Base-by-base conservation (phyloP, 1,140 invertebrate genomes). In the Episyrphus balteatus region DNA sequence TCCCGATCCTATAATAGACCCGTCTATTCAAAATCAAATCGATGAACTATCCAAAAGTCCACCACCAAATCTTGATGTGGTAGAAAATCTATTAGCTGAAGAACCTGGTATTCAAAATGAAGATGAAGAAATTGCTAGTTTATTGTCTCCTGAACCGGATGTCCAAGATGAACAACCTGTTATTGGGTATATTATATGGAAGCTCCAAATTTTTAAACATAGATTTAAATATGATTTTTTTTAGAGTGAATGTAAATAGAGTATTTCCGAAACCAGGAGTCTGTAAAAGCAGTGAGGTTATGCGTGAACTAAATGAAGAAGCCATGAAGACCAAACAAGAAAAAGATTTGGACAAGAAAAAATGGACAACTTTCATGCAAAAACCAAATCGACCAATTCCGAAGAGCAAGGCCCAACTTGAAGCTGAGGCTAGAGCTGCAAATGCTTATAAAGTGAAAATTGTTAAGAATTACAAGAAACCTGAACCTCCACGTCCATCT, bases 321-420 rank as follows among this genome's bases (percentile, higher is more conserved):
- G 55, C 70, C 39, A 58, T 64, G 41, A 71, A 70, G 51, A 63
- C 64, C 1, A 63, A 58, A 50, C 62, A 62, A 19, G 73, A 77
- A 42, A 74, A 73, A 37, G 71, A 72, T 31, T 68, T 76, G 15
- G 73, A 80, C 49, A 75, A 77, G 42, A 76, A 73, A 39, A 79
- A 74, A 47, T 79, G 73, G 58, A 82, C 83, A n/a, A 82, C 81
- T 12, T 85, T 85, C 55, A 59, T 84, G 33, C 78, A 83, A 56
- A 82, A 79, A 51, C 82, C 83, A 1, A 72, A 77, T 51, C 69
- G 80, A 18, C 78, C 81, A 1, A 71, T 77, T 32, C 80, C 81
- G 0, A 70, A 61, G 46, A 67, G 69, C 2, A 76, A 74, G 48
- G 53, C 54, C 19, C 54, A 58, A 30, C 40, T 60, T 47, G 62